Evolutionary conservation across 2,888 invertebrate genomes (phyloP).

Genomic region (Lycophotia porphyrea): DNA sequence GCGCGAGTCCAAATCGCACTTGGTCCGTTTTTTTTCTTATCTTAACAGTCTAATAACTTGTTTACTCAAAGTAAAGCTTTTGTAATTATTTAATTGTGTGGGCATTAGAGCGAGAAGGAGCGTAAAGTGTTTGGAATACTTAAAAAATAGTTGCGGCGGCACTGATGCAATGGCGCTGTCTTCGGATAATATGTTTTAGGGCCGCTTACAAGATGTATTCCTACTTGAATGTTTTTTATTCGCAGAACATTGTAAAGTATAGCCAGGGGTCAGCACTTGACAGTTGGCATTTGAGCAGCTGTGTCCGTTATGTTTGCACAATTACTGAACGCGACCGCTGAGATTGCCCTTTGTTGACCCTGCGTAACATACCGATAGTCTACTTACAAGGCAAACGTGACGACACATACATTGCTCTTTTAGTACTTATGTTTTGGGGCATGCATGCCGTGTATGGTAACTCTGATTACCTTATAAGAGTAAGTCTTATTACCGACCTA

Average conservation of each 20-base stretch:
- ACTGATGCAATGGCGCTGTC: slow-evolving; percentile 15
- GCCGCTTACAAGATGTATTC: slow-evolving; percentile 23
- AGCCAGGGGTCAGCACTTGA: slow-evolving; percentile 44
- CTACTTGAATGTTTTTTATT: slow-evolving; percentile 37
- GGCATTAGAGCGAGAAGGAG: slow-evolving; percentile 41
- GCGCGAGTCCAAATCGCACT: too few relatives aligned
- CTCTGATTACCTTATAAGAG: not conserved
- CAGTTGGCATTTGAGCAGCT: slow-evolving; percentile 50
- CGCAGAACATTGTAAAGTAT: slow-evolving; percentile 42
- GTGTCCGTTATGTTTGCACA: slow-evolving; percentile 62
- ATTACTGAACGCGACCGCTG: slow-evolving; percentile 60
- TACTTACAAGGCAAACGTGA: slow-evolving; percentile 54
- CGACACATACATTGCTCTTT: slow-evolving; percentile 40
- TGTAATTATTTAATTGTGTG: slow-evolving; percentile 53
- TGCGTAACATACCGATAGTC: slow-evolving; percentile 57
- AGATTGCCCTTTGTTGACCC: slow-evolving; percentile 64
- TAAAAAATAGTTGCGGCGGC: slow-evolving; percentile 32
- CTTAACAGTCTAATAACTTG: slow-evolving; percentile 55
- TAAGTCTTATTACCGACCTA: not conserved
- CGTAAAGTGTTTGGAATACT: slow-evolving; percentile 49
- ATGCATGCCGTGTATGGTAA: slow-evolving; percentile 5
- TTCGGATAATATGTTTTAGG: slow-evolving; percentile 36
- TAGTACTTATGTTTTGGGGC: slow-evolving; percentile 19
- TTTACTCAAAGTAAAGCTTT: slow-evolving; percentile 57
- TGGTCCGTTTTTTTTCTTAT: slow-evolving; percentile 49